These are phyloP conservation scores for Halichondria panicea DNA, from an alignment of 37 sponge, comb jelly and placozoan genomes.

Conservation along the genomic window DNA sequence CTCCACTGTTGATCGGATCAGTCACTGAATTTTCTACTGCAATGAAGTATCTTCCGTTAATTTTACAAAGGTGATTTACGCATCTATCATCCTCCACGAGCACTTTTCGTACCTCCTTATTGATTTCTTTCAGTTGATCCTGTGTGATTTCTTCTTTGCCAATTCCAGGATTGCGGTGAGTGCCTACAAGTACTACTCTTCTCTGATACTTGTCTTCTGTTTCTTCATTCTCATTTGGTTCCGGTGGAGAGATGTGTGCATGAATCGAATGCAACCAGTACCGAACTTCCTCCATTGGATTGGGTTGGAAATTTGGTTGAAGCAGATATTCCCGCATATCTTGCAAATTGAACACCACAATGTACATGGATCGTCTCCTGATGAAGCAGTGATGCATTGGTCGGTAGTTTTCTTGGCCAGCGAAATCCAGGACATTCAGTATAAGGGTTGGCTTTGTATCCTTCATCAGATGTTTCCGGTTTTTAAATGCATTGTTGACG, in stretches of 20 bases:
- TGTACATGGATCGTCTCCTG: conserved; percentile 42
- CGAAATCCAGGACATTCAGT: conserved; percentile 51
- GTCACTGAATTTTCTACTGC: conserved; percentile 47
- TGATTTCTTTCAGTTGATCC: conserved; percentile 15
- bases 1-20: conserved; percentile 36
- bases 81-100: background rate
- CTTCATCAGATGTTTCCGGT: background rate
- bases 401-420: conserved; percentile 53
- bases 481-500: background rate
- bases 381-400: conserved; percentile 83
- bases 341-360: conserved; percentile 31
- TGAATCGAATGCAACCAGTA: conserved; percentile 61
- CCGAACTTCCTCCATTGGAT: conserved; percentile 18
- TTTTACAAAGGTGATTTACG: conserved; percentile 4
- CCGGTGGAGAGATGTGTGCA: conserved; percentile 44
- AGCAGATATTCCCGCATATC: background rate
- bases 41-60: background rate
- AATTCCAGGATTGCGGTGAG: conserved; percentile 23
- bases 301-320: background rate
- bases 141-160: background rate
- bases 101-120: background rate
- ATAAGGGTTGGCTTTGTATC: background rate
- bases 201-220: conserved; percentile 1
- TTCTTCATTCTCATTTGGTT: no score
- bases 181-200: conserved; percentile 49